phyloP scores from a whole-genome alignment of 1,140 invertebrate species.

The Eurosta solidaginis region DNA sequence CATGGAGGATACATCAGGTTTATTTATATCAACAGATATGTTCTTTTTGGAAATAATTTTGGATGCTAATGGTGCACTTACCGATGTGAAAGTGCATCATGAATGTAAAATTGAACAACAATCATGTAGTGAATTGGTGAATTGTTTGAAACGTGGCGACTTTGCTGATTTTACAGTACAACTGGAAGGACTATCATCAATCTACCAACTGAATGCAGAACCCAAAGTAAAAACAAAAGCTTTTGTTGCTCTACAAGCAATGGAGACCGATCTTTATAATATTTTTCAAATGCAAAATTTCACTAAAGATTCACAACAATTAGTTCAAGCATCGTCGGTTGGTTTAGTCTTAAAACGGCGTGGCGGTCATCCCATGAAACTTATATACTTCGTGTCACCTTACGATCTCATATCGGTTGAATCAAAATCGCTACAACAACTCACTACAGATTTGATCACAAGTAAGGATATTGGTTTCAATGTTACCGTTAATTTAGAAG shows the following conservation, averaged over 20 bases:
- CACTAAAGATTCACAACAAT: slow-evolving; percentile 76
- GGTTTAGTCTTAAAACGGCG: slow-evolving; percentile 78
- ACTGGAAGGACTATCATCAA: slow-evolving; percentile 86
- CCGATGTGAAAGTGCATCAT: slow-evolving; percentile 79
- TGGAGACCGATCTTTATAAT: slow-evolving; percentile 88
- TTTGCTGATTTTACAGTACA: slow-evolving; percentile 93
- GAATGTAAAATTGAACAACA: slow-evolving; percentile 63
- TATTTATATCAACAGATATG: slow-evolving; percentile 95
- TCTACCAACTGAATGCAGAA: slow-evolving; percentile 93
- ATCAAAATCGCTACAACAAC: slow-evolving; percentile 71
- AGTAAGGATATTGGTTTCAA: slow-evolving; percentile 75
- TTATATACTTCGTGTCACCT: slow-evolving; percentile 94
- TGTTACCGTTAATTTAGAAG: slow-evolving; percentile 88
- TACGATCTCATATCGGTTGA: slow-evolving; percentile 86
- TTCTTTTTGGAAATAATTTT: slow-evolving; percentile 92
- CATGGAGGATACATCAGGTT: slow-evolving; percentile 55
- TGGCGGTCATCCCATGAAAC: slow-evolving; percentile 88
- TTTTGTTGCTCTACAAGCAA: slow-evolving; percentile 86
- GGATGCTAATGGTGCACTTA: slow-evolving; percentile 78
- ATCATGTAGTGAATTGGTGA: slow-evolving; percentile 81
- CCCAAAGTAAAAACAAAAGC: slow-evolving; percentile 94
- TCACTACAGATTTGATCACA: slow-evolving; percentile 73
- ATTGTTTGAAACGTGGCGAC: slow-evolving; percentile 78
- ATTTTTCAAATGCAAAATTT: slow-evolving; percentile 77
- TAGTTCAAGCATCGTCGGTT: slow-evolving; percentile 88